Conservation (phyloP, 2,797 vertebrate species). For the Sarcophilus harrisii region DNA sequence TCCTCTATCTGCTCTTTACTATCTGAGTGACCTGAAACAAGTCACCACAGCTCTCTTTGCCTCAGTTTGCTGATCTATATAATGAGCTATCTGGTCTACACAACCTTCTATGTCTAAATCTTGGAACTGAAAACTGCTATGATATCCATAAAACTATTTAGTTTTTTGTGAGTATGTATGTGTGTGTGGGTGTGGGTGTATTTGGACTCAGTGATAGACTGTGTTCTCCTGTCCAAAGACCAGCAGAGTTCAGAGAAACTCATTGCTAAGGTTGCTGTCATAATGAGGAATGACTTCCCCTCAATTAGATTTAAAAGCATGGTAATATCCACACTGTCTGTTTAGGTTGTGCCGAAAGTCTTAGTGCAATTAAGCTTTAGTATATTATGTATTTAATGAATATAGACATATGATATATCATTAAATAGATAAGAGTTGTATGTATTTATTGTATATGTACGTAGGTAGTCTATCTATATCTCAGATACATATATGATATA, state of each 20-base stretch:
- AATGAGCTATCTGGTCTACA: not conserved
- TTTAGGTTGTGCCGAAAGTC: not conserved
- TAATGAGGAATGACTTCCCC: not conserved
- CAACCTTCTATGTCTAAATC: not conserved
- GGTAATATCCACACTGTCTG: not conserved
- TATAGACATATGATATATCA: not conserved
- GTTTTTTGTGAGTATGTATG: not conserved
- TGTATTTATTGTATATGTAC: not conserved
- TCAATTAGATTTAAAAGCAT: not conserved
- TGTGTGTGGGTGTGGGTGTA: not conserved
- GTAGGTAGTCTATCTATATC: not conserved
- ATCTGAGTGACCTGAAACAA: not conserved
- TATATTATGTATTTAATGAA: not conserved
- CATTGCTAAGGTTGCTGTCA: not conserved
- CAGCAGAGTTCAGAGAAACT: not conserved
- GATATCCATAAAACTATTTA: not conserved
- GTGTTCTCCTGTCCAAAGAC: not conserved
- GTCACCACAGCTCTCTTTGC: not conserved
- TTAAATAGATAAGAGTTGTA: not conserved
- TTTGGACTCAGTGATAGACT: not conserved
- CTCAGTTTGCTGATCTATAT: not conserved
- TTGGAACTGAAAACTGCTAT: not conserved
- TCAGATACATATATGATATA: not conserved
- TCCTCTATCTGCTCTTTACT: not conserved
- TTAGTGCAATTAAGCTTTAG: not conserved